Evolutionary conservation across 2,888 invertebrate genomes (phyloP).

Genomic region (Eristalinus aeneus): DNA sequence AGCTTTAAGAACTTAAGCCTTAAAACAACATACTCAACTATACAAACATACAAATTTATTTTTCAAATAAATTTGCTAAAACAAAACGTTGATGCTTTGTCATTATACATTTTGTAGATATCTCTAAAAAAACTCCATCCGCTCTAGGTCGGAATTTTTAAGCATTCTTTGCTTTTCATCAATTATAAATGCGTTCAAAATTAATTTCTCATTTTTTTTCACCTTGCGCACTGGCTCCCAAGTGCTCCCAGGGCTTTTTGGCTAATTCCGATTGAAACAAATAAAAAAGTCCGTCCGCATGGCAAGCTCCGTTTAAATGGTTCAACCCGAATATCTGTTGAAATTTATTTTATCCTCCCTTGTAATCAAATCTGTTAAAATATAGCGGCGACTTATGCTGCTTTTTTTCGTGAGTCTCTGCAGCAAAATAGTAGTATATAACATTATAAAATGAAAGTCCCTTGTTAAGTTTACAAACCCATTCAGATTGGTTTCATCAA

Average conservation of each 20-base stretch:
- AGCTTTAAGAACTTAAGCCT: too few species aligned
- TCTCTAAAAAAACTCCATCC: constrained; percentile 78
- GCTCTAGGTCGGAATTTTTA: constrained; percentile 76
- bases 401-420: constrained; percentile 74
- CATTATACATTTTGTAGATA: constrained; percentile 76
- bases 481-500: constrained; percentile 79
- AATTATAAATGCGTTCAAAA: constrained; percentile 77
- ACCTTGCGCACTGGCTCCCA: constrained; percentile 75
- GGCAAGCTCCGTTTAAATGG: constrained; percentile 82
- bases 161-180: constrained; percentile 75
- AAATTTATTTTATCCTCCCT: constrained; percentile 82
- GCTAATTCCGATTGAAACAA: constrained; percentile 80
- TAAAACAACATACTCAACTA: too few species aligned
- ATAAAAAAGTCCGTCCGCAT: constrained; percentile 84
- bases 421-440: constrained; percentile 74
- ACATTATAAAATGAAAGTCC: constrained; percentile 80
- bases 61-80: background rate
- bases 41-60: too few species aligned
- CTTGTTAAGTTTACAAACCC: constrained; percentile 81
- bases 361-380: constrained; percentile 83
- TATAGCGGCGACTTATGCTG: constrained; percentile 81
- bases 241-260: constrained; percentile 63
- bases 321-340: constrained; percentile 81
- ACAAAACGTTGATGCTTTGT: constrained; percentile 27
- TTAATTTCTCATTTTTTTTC: constrained; percentile 59